phyloP scores from a whole-genome alignment of 2,113 vertebrate species.

The Myrmophylax atrothorax region DNA sequence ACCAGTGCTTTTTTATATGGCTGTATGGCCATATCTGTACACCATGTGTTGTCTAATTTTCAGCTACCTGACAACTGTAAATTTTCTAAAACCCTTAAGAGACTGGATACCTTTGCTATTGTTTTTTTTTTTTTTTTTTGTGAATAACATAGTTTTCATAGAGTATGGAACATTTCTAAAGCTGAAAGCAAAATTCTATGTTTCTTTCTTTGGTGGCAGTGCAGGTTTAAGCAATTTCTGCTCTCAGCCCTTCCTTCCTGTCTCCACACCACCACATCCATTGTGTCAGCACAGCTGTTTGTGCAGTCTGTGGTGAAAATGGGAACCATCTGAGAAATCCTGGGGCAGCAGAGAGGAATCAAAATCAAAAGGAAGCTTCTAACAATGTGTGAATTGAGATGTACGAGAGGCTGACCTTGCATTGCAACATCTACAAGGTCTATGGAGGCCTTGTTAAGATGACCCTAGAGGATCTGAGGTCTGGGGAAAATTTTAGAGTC shows the following conservation, averaged over 20 bases:
- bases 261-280: neutral
- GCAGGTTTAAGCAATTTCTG: neutral
- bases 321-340: neutral
- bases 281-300: neutral
- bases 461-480: neutral
- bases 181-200: neutral
- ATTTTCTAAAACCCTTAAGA: neutral
- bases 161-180: neutral
- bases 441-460: neutral
- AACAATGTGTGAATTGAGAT: neutral
- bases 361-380: conserved; percentile 22
- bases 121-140: too few species aligned
- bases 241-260: neutral
- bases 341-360: neutral
- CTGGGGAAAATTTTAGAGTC: neutral
- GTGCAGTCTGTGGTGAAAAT: neutral
- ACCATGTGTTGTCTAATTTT: neutral
- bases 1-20: neutral
- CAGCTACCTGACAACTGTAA: neutral
- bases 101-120: neutral
- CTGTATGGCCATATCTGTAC: neutral
- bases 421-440: neutral
- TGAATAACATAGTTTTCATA: neutral
- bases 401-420: neutral
- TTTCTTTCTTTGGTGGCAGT: neutral